Percentiles rank a stretch among this genome's conserved stretches.
Conservation (phyloP, 92 coral and sea anemone species). For the Zoanthus sociatus region DNA sequence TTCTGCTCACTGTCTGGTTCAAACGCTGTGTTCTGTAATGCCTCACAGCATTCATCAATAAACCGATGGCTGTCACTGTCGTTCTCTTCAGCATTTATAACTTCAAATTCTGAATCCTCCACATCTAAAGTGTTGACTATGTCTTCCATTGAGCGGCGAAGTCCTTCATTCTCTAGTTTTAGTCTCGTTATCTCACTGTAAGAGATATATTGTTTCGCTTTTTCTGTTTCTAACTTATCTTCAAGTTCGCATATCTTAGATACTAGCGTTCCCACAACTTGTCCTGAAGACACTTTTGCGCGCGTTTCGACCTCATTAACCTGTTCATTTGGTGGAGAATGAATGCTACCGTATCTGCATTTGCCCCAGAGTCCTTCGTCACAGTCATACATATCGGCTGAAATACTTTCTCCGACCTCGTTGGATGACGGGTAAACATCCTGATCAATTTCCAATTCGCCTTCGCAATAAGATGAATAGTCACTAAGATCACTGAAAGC, state of each 20-base stretch:
- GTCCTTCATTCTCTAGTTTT: constrained; percentile 42
- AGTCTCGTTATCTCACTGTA: constrained; percentile 21
- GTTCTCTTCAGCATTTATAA: not conserved
- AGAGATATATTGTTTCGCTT: constrained; percentile 17
- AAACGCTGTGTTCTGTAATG: constrained; percentile 31
- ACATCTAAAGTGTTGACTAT: constrained; percentile 23
- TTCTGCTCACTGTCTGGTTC: constrained; percentile 1
- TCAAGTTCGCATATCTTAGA: constrained; percentile 47
- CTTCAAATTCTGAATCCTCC: constrained; percentile 33
- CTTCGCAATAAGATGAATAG: constrained; percentile 39
- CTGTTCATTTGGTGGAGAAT: constrained; percentile 18
- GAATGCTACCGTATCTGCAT: constrained; percentile 33
- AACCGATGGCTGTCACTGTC: not conserved
- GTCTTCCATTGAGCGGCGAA: constrained; percentile 39
- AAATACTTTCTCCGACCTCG: constrained; percentile 7
- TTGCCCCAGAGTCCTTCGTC: constrained; percentile 39
- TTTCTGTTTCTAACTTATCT: constrained; percentile 42
- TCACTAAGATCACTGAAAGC: constrained; percentile 38
- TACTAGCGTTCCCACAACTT: constrained; percentile 18
- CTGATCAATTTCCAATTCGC: constrained; percentile 34
- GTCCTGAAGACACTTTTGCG: constrained; percentile 1
- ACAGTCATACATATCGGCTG: constrained; percentile 28
- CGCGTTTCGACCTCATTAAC: not conserved
- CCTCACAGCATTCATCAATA: constrained; percentile 42
- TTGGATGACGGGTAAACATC: not conserved